Conservation (phyloP, 64 coral and sea anemone species). For the Exaiptasia diaphana region DNA sequence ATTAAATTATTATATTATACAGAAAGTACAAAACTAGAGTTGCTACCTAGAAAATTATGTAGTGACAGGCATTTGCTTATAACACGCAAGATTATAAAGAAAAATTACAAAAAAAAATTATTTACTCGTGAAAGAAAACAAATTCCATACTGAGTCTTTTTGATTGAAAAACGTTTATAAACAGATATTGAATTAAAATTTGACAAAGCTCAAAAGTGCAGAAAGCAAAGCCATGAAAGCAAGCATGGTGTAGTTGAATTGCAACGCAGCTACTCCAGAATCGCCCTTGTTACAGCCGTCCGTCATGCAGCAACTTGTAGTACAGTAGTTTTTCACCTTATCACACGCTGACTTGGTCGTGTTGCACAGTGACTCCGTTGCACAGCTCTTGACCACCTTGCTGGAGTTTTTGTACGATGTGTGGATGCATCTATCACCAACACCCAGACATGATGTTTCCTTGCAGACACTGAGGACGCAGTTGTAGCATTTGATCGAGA, state of each 20-base stretch:
- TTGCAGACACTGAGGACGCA: not conserved
- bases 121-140: too few relatives aligned
- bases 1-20: too few relatives aligned
- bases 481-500: not conserved
- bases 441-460: not conserved
- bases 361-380: not conserved
- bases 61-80: too few relatives aligned
- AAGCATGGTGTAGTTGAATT: not conserved
- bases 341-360: not conserved
- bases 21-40: too few relatives aligned
- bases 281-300: constrained; percentile 3
- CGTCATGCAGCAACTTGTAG: not conserved
- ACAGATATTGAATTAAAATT: too few relatives aligned
- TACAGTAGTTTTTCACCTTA: not conserved
- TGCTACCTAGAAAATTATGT: too few relatives aligned
- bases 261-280: not conserved
- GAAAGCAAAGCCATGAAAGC: not conserved
- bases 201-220: not conserved
- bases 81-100: too few relatives aligned
- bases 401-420: not conserved
- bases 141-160: too few relatives aligned
- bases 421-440: not conserved
- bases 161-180: too few relatives aligned
- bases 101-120: too few relatives aligned
- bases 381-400: not conserved